Percentiles rank a stretch among this genome's conserved stretches.
Evolutionary conservation across 2,797 vertebrate species (phyloP).

Genomic region (Ptychobarbus kaznakovi): DNA sequence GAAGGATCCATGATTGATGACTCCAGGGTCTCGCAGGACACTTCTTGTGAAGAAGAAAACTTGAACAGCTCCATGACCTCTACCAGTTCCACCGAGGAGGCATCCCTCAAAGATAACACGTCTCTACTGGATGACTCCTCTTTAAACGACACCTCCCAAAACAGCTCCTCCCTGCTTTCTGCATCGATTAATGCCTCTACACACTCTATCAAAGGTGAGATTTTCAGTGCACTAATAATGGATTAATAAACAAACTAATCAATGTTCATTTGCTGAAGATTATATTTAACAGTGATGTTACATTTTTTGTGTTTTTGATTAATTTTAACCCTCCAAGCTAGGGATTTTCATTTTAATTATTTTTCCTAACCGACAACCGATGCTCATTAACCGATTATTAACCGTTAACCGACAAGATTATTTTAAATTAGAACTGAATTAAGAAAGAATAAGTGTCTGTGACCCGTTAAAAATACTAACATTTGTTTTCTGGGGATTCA

Average conservation of each 20-base stretch:
- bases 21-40: slow-evolving; percentile 65
- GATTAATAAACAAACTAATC: not conserved
- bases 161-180: slow-evolving; percentile 55
- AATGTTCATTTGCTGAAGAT: not conserved
- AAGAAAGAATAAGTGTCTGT: no score
- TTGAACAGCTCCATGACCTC: slow-evolving; percentile 62
- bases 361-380: no score
- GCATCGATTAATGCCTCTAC: slow-evolving; percentile 58
- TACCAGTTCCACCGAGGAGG: slow-evolving; percentile 64
- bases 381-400: no score
- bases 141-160: slow-evolving; percentile 58
- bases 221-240: not conserved
- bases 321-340: not conserved
- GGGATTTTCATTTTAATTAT: no score
- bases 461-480: no score
- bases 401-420: no score
- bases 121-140: slow-evolving; percentile 66
- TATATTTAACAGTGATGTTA: not conserved
- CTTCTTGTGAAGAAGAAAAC: slow-evolving; percentile 64
- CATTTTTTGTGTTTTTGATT: not conserved
- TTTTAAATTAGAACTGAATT: no score
- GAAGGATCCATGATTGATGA: slow-evolving; percentile 60
- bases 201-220: slow-evolving; percentile 67
- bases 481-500: no score
- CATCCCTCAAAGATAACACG: slow-evolving; percentile 62